Evolutionary conservation across 2,113 vertebrate genomes (phyloP).

Genomic region (Sinosuthora webbiana): DNA sequence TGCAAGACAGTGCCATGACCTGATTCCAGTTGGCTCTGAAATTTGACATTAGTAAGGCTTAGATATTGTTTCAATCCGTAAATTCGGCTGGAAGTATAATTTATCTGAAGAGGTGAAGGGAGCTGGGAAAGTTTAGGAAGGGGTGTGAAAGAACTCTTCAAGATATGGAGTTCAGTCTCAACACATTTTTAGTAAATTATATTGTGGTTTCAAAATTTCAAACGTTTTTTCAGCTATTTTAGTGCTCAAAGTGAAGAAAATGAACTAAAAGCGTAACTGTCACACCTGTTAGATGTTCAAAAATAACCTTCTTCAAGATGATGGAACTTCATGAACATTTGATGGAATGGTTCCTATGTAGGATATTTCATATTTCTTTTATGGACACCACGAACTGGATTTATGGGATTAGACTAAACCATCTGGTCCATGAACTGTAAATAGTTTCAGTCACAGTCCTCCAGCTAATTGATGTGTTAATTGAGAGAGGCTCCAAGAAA

Average conservation of each 20-base stretch:
- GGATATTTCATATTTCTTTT: neutral
- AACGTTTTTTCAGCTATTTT: constrained; percentile 8
- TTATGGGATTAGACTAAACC: neutral
- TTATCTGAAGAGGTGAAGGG: neutral
- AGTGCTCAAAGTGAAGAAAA: constrained; percentile 17
- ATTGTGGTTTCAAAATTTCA: neutral
- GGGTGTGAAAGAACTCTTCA: neutral
- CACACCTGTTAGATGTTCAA: neutral
- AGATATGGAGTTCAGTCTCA: neutral
- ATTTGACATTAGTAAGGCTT: neutral
- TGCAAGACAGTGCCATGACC: neutral
- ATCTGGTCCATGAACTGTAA: neutral
- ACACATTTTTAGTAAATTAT: constrained; percentile 13
- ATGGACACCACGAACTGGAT: neutral
- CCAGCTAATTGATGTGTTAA: neutral
- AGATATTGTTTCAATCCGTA: neutral
- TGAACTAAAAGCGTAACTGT: neutral
- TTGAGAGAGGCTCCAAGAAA: neutral
- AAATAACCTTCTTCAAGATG: constrained; percentile 1
- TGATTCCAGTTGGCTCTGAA: neutral
- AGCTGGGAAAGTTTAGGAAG: neutral
- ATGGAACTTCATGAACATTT: neutral
- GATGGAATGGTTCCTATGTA: neutral
- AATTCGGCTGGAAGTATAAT: neutral
- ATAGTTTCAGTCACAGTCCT: neutral